These are phyloP conservation scores for Delichon dasypus DNA, from an alignment of 2,797 vertebrate species.

Conservation along the genomic window DNA sequence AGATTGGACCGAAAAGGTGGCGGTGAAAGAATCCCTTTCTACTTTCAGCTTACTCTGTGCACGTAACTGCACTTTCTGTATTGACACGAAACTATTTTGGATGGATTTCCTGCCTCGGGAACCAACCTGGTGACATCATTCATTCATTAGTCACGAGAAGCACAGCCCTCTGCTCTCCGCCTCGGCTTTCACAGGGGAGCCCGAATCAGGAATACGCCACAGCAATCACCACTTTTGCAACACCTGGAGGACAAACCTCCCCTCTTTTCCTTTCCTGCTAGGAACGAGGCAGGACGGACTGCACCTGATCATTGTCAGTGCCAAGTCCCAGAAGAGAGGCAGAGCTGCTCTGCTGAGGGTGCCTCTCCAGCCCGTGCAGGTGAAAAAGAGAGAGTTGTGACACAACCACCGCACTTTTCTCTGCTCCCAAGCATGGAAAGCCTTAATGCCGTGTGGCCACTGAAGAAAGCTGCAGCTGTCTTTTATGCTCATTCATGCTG, in stretches of 20 bases:
- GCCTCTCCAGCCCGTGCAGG: not conserved
- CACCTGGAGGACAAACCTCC: not conserved
- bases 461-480: not conserved
- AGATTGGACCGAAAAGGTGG: not conserved
- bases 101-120: slow-evolving; percentile 34
- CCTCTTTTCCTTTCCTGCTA: not conserved
- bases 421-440: not conserved
- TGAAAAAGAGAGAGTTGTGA: not conserved
- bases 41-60: not conserved
- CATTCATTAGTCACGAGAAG: not conserved
- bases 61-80: not conserved
- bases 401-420: not conserved
- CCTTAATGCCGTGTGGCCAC: not conserved
- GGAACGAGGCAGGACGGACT: not conserved
- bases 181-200: not conserved
- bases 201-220: not conserved
- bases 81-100: not conserved
- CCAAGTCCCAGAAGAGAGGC: not conserved
- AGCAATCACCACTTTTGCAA: not conserved
- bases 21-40: not conserved
- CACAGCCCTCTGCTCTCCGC: not conserved
- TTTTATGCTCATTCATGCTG: not conserved
- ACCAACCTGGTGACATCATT: slow-evolving; percentile 31
- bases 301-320: not conserved
- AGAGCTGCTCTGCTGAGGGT: not conserved